Conservation (phyloP, 2,797 vertebrate species). For the Mastacembelus armatus region DNA sequence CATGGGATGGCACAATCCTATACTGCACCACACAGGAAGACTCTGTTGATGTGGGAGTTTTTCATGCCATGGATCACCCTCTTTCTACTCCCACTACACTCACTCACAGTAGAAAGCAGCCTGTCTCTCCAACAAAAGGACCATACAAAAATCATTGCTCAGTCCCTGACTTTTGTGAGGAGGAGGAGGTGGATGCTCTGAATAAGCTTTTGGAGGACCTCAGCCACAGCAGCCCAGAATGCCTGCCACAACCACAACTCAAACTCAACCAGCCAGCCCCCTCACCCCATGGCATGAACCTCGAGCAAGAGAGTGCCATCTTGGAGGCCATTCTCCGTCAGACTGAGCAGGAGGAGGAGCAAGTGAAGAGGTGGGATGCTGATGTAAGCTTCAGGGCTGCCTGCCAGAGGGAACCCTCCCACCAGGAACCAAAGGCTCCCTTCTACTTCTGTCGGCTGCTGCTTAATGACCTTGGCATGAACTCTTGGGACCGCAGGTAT, state of each 20-base stretch:
- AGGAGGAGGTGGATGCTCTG: slow-evolving; percentile 89
- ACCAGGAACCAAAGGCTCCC: slow-evolving; percentile 88
- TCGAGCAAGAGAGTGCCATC: slow-evolving; percentile 89
- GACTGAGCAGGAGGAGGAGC: slow-evolving; percentile 86
- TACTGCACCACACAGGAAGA: slow-evolving; percentile 83
- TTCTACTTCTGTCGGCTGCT: slow-evolving; percentile 96
- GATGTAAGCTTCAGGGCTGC: slow-evolving; percentile 82
- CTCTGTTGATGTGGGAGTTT: slow-evolving; percentile 41
- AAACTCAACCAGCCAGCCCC: slow-evolving; percentile 91
- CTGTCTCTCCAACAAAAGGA: slow-evolving; percentile 54
- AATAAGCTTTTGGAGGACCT: slow-evolving; percentile 91
- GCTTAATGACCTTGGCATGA: slow-evolving; percentile 97
- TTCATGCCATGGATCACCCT: slow-evolving; percentile 41
- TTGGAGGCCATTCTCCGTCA: slow-evolving; percentile 88
- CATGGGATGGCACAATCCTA: slow-evolving; percentile 93
- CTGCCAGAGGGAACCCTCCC: slow-evolving; percentile 84
- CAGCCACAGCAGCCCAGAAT: slow-evolving; percentile 92
- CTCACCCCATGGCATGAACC: slow-evolving; percentile 90
- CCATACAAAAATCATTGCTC: slow-evolving; percentile 43
- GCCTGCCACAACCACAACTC: slow-evolving; percentile 88
- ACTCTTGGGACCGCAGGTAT: slow-evolving; percentile 99
- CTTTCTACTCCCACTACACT: slow-evolving; percentile 26
- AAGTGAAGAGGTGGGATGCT: slow-evolving; percentile 81
- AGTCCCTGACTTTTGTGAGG: slow-evolving; percentile 62
- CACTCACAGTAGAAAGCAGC: slow-evolving; percentile 48